Percentiles rank a stretch among this genome's conserved stretches.
Evolutionary conservation across 2,888 invertebrate genomes (phyloP).

Genomic region (Drosophila engyochracea): DNA sequence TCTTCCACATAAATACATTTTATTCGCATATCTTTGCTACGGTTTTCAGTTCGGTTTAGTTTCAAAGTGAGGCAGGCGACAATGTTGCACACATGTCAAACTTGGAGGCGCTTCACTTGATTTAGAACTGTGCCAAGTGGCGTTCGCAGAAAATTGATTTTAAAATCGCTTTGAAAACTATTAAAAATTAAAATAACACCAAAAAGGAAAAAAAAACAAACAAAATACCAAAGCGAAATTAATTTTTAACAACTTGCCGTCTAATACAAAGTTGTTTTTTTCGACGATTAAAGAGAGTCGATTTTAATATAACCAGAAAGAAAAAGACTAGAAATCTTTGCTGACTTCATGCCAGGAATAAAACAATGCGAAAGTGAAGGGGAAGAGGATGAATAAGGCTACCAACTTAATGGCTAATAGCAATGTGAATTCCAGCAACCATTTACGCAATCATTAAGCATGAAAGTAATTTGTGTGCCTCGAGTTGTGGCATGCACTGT

Average conservation of each 20-base stretch:
- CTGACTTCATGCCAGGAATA: not conserved
- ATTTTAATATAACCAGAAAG: not conserved
- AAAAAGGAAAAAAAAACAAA: not conserved
- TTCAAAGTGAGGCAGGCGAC: slow-evolving; percentile 46
- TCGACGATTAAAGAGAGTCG: not conserved
- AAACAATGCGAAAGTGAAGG: not conserved
- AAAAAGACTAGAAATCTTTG: not conserved
- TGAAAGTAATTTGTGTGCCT: slow-evolving; percentile 73
- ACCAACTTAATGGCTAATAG: slow-evolving; percentile 65
- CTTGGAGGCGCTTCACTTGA: slow-evolving; percentile 76
- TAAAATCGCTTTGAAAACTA: slow-evolving; percentile 73
- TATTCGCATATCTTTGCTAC: slow-evolving; percentile 15
- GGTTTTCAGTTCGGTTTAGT: slow-evolving; percentile 11
- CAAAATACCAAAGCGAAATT: slow-evolving; percentile 1
- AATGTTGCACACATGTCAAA: slow-evolving; percentile 78
- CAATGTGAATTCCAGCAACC: slow-evolving; percentile 76
- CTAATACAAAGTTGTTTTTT: slow-evolving; percentile 38
- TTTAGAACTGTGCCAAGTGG: slow-evolving; percentile 81
- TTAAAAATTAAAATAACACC: slow-evolving; percentile 45
- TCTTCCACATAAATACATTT: slow-evolving; percentile 42
- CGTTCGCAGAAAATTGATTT: slow-evolving; percentile 77
- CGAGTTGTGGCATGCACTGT: slow-evolving; percentile 56
- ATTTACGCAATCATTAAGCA: slow-evolving; percentile 80
- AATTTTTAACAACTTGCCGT: slow-evolving; percentile 6
- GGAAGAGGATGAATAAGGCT: slow-evolving; percentile 5